phyloP scores from a whole-genome alignment of 1,140 invertebrate genomes.

The Anthonomus grandis region DNA sequence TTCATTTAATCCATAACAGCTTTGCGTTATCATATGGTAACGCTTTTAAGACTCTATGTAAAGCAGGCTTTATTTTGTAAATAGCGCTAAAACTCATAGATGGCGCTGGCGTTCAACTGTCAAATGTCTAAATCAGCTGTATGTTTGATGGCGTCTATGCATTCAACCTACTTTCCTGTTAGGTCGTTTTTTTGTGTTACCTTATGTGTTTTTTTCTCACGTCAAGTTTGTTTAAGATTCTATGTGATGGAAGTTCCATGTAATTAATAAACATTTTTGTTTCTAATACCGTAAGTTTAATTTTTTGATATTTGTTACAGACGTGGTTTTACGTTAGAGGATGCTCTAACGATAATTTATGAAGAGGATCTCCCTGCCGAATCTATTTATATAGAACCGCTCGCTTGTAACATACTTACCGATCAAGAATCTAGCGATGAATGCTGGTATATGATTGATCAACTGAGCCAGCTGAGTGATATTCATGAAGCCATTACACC shows the following conservation, averaged over 20 bases:
- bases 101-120: neutral
- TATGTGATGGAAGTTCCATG: neutral
- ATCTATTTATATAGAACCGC: conserved; percentile 2
- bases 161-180: no score
- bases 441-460: neutral
- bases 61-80: no score
- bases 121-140: neutral
- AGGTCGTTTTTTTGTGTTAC: no score
- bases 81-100: no score
- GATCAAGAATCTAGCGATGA: no score
- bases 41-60: no score
- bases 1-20: conserved; percentile 5
- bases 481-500: neutral
- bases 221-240: neutral
- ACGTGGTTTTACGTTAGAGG: conserved; percentile 3
- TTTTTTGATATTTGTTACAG: conserved; percentile 1
- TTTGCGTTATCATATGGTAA: conserved; percentile 4
- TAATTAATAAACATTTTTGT: no score
- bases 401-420: neutral
- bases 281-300: neutral
- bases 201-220: no score
- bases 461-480: neutral
- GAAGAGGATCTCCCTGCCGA: neutral
- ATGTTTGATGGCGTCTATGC: neutral
- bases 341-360: neutral